phyloP scores from a whole-genome alignment of 2,113 vertebrate species.

The Macrotis lagotis region DNA sequence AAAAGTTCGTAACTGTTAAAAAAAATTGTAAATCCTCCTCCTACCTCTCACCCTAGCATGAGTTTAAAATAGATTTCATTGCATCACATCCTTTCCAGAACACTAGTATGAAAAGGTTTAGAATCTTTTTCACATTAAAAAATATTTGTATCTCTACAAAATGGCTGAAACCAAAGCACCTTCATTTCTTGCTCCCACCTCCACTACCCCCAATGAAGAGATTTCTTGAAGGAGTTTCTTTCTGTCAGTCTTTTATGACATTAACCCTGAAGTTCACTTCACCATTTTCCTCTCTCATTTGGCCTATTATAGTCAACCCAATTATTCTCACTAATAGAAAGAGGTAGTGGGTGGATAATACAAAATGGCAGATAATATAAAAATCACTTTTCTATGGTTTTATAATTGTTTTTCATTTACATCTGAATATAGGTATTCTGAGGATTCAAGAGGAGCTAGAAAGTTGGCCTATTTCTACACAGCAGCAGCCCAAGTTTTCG shows the following conservation, averaged over 20 bases:
- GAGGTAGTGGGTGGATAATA: not conserved
- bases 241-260: conserved; percentile 18
- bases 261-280: conserved; percentile 15
- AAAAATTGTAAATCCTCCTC: conserved; percentile 42
- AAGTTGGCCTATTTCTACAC: not conserved
- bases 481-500: not conserved
- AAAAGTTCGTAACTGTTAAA: conserved; percentile 50
- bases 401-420: not conserved
- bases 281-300: not conserved
- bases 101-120: conserved; percentile 7
- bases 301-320: not conserved
- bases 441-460: not conserved
- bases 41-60: conserved; percentile 29
- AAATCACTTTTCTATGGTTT: conserved; percentile 8
- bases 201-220: not conserved
- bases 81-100: conserved; percentile 50
- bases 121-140: conserved; percentile 42
- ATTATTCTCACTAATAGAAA: conserved; percentile 14
- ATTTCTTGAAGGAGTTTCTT: conserved; percentile 35
- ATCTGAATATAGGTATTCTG: conserved; percentile 22
- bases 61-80: conserved; percentile 62
- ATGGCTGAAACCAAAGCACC: conserved; percentile 51
- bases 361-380: not conserved
- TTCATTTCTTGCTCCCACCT: not conserved
- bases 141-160: conserved; percentile 48